A percentile compares a stretch with the other conserved stretches of the same genome.
Evolutionary conservation across 2,888 invertebrate genomes (phyloP).

Genomic region (Capitulum mitella): DNA sequence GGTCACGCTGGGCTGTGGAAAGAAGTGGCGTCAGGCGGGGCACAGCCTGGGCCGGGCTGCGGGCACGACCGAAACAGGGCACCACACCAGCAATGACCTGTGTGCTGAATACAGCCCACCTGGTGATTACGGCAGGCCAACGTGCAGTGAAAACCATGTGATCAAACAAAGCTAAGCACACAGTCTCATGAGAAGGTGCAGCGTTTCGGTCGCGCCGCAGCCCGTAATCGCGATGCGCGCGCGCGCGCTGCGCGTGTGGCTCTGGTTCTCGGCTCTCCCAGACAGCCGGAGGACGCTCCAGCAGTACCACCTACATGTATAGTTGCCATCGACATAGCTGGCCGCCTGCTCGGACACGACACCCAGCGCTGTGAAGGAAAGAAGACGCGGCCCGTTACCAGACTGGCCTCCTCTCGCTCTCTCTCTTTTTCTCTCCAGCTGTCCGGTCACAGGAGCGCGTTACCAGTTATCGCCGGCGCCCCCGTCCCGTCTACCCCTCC

Average conservation of each 20-base stretch:
- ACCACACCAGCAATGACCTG: too few relatives aligned
- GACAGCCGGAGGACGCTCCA: slow-evolving; percentile 25
- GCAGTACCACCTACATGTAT: slow-evolving; percentile 65
- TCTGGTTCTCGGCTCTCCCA: not conserved
- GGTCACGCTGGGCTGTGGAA: slow-evolving; percentile 20
- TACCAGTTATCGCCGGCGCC: slow-evolving; percentile 15
- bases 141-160: too few relatives aligned
- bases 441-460: not conserved
- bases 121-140: too few relatives aligned
- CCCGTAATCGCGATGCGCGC: not conserved
- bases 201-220: not conserved
- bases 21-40: not conserved
- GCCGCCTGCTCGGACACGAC: slow-evolving; percentile 74
- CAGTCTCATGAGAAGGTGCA: too few relatives aligned
- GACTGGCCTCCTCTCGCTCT: not conserved
- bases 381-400: slow-evolving; percentile 31
- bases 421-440: not conserved
- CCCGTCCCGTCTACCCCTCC: not conserved
- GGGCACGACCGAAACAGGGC: not conserved
- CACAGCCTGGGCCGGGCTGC: not conserved
- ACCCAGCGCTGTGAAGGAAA: slow-evolving; percentile 62
- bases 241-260: slow-evolving; percentile 2
- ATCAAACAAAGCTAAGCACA: too few relatives aligned
- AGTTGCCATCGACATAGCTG: slow-evolving; percentile 75
- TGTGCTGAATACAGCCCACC: too few relatives aligned